Evolutionary conservation across 2,797 vertebrate genomes (phyloP).

Genomic region (Nyctalus aviator): DNA sequence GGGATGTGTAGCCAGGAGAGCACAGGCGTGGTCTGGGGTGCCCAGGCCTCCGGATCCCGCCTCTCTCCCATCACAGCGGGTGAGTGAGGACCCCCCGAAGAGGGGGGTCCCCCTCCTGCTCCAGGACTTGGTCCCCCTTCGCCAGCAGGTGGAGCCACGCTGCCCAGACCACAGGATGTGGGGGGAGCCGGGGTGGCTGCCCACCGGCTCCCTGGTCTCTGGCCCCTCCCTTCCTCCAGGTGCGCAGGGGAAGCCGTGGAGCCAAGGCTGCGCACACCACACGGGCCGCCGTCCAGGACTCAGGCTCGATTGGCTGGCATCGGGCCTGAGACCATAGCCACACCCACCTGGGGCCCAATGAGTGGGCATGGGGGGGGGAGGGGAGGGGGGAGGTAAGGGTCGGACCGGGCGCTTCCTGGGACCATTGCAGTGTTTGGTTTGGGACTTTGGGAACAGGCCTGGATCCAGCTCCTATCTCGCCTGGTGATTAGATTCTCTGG

Average conservation of each 20-base stretch:
- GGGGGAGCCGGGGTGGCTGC: not conserved
- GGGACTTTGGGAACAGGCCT: not conserved
- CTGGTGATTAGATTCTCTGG: constrained; percentile 52
- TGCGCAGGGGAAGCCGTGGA: not conserved
- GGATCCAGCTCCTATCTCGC: constrained; percentile 60
- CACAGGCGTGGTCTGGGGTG: not conserved
- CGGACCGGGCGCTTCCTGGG: not conserved
- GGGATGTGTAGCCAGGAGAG: not conserved
- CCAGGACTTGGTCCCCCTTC: not conserved
- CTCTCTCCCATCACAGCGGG: not conserved
- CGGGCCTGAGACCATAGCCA: not conserved
- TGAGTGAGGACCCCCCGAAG: not conserved
- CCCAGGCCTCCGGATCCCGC: not conserved
- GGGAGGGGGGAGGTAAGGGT: not conserved
- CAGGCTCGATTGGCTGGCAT: no score
- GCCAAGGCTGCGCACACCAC: not conserved
- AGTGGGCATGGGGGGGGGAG: not conserved
- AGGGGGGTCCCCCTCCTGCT: not conserved
- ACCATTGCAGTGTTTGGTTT: constrained; percentile 71
- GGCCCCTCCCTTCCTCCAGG: not conserved
- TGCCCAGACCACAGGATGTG: not conserved
- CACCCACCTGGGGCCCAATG: not conserved
- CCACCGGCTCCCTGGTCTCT: not conserved
- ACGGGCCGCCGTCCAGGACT: not conserved
- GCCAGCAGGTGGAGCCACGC: not conserved